Evolutionary conservation across 2,113 vertebrate genomes (phyloP), one percentile per base, ranked within the genome.

Genomic region (Oplegnathus fasciatus): DNA sequence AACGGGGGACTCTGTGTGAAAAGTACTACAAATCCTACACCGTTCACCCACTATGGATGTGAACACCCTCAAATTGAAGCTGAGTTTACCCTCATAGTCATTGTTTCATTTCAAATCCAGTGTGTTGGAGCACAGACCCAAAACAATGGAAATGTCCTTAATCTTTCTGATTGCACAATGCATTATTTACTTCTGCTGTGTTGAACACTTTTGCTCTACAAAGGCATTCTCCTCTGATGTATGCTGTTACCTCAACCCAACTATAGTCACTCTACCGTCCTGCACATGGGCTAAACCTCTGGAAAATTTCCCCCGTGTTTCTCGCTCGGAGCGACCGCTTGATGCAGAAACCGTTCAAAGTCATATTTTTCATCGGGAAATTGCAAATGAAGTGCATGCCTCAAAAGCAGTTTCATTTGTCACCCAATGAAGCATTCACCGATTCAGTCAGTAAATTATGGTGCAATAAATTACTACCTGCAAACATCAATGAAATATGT

Each of bases 381-480:
- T 88, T 90, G 87, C 91, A 93, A 94, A 93, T 93, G 86, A 91
- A 93, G 90, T 75, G 46, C 82, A 82, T 17, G 88, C 91, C 90
- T 93, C 71, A 64, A 83, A 92, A 86, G 81, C 74, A 52, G 86
- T 93, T 92, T 86, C 81, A 93, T 93, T 90, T 93, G 88, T 92
- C 91, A 92, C 82, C 89, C 88, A 85, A 86, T 83, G 90, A 91
- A 89, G 88, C 91, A 20, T 90, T 86, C 64, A 81, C 18, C 42
- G 37, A 90, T 85, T 58, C 86, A 90, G 86, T 89, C 89, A 73
- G 91, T 89, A 89, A 94, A 91, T 92, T 91, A 93, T 32, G 82
- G 81, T 37, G 88, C 86, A 87, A 87, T 90, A 91, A 92, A 93
- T 93, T 90, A 93, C 86, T 81, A 91, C 90, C 89, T 85, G 91